Base-by-base conservation (phyloP, 2,888 invertebrate genomes). In the Leptopterna dolabrata region DNA sequence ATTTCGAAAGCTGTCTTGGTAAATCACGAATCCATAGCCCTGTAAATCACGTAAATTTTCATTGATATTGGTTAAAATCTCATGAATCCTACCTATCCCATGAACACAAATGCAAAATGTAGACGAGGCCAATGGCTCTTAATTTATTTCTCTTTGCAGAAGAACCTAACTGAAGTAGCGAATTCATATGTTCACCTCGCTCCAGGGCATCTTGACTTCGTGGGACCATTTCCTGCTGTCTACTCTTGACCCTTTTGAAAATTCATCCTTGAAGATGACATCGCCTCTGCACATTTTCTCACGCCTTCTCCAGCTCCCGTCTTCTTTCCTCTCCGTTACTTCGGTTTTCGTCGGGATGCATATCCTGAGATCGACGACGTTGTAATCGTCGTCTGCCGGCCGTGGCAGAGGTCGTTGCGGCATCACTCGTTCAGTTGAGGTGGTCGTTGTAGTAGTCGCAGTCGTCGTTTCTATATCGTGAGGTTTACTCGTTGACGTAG, bases 141-240 rank as follows among this genome's bases (percentile, higher is more conserved):
- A n/a, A n/a, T n/a, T n/a, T n/a, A n/a, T n/a, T n/a, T n/a, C n/a
- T n/a, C n/a, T n/a, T n/a, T n/a, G n/a, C n/a, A n/a, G n/a, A n/a
- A n/a, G n/a, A n/a, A n/a, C n/a, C n/a, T n/a, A n/a, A n/a, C n/a
- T n/a, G n/a, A n/a, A n/a, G n/a, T 36, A 36, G 36, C 36, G 7
- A 47, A 16, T 24, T 63, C 24, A 27, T 6, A 0, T 0, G 9
- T 88, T 89, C 84, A 89, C 89, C 27, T 88, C 88, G 51, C 14
- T 51, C 27, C 87, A 85, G 2, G 90, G 89, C 88, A 89, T 90
- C 45, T 87, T 86, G 73, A 89, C 87, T 86, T 87, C 87, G 55
- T 89, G 88, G 13, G 86, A 43, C 89, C 89, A 89, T 16, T 85
- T 88, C 16, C 27, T 36, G 11, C 29, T 47, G 73, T 88, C 73